Evolutionary conservation across 2,888 invertebrate species (phyloP).

Genomic region (Neuroscelio doddi): DNA sequence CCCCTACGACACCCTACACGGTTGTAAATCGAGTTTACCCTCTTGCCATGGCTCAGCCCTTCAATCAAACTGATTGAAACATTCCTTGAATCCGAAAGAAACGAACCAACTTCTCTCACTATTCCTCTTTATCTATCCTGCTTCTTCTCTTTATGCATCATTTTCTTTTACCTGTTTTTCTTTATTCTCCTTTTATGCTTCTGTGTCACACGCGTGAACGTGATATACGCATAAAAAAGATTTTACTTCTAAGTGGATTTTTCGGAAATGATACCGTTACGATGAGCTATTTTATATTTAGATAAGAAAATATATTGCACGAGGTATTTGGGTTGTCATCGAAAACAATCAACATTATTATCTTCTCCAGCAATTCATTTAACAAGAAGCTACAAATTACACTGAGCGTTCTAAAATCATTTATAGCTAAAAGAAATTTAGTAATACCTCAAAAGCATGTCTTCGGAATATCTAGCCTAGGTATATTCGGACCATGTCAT

Average conservation of each 20-base stretch:
- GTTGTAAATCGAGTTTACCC: slow-evolving; percentile 73
- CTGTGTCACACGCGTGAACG: slow-evolving; percentile 36
- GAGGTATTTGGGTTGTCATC: too few species aligned
- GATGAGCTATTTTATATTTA: too few species aligned
- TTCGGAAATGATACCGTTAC: not conserved
- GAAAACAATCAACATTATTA: too few species aligned
- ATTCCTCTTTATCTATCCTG: slow-evolving; percentile 33
- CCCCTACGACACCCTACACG: slow-evolving; percentile 55
- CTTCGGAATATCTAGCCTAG: too few species aligned
- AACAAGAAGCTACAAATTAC: too few species aligned
- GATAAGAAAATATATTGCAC: too few species aligned
- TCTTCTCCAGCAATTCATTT: too few species aligned
- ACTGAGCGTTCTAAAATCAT: too few species aligned
- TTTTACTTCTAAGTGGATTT: not conserved
- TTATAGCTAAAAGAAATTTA: not conserved
- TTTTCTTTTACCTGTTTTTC: slow-evolving; percentile 30
- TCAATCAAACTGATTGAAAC: slow-evolving; percentile 73
- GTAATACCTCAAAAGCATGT: slow-evolving; percentile 7
- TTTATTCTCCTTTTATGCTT: not conserved
- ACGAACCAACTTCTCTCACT: slow-evolving; percentile 62
- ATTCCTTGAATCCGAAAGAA: slow-evolving; percentile 73
- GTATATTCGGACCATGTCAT: too few species aligned
- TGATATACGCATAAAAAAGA: slow-evolving; percentile 15
- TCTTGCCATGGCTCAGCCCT: slow-evolving; percentile 72
- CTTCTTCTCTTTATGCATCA: slow-evolving; percentile 29